These are phyloP conservation scores for Plemyria rubiginata DNA, from an alignment of 2,888 invertebrate species.

Conservation along the genomic window DNA sequence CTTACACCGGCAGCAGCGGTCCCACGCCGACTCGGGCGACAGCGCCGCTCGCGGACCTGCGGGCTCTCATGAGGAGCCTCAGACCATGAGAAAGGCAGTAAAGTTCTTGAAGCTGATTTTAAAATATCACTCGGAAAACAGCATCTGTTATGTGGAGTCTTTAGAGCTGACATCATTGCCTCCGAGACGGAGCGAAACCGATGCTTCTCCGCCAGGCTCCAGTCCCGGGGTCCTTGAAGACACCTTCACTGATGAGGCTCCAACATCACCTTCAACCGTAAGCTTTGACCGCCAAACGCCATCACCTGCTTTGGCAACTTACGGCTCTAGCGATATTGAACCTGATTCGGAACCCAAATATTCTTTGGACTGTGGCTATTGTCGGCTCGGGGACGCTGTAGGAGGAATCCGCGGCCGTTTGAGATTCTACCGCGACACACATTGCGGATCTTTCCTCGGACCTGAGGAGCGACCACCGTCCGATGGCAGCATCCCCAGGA, in stretches of 20 bases:
- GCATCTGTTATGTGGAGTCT: background rate
- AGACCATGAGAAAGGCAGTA: background rate
- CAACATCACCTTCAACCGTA: background rate
- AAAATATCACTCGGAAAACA: background rate
- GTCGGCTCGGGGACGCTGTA: background rate
- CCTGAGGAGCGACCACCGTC: background rate
- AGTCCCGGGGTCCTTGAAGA: background rate
- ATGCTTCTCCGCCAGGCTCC: background rate
- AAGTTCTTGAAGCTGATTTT: background rate
- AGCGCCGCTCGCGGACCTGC: too few relatives aligned
- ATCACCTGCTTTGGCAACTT: background rate
- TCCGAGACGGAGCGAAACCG: background rate
- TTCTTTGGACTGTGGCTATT: background rate
- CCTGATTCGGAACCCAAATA: background rate
- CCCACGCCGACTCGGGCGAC: background rate
- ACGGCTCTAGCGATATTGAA: background rate
- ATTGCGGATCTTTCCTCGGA: too few relatives aligned
- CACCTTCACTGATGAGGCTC: background rate
- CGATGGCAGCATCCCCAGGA: too few relatives aligned
- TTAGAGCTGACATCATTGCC: background rate
- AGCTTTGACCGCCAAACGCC: background rate
- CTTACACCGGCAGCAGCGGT: too few relatives aligned
- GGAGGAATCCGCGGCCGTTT: too few relatives aligned
- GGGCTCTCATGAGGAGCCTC: too few relatives aligned
- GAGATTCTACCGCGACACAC: background rate